phyloP scores from a whole-genome alignment of 2,113 vertebrate species.

The Oxyruncus cristatus region DNA sequence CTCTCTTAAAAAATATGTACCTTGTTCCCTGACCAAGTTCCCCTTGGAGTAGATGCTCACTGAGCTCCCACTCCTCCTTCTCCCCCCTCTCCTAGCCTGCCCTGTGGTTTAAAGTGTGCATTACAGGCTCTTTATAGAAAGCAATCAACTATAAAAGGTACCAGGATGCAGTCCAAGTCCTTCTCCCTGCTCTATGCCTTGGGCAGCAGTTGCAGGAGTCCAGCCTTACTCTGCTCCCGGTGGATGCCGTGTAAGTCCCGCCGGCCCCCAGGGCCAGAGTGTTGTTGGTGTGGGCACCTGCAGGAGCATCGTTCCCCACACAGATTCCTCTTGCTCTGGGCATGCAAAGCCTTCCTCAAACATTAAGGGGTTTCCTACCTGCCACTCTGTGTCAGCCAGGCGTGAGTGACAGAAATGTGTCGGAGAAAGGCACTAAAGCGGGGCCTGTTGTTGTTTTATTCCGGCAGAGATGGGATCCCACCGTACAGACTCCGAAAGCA shows the following conservation, averaged over 20 bases:
- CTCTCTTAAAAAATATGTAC: not conserved
- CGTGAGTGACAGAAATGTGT: accelerated
- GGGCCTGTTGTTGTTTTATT: not conserved
- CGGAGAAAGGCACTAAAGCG: not conserved
- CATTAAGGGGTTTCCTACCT: not conserved
- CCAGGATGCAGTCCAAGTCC: slow-evolving; percentile 25
- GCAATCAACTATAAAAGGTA: slow-evolving; percentile 50
- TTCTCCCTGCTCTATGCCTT: not conserved
- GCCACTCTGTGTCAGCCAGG: not conserved
- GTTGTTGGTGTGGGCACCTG: accelerated
- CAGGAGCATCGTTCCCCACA: accelerated
- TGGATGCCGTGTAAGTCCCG: not conserved
- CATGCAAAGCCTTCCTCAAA: not conserved
- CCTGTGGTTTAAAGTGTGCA: slow-evolving; percentile 41
- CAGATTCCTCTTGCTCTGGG: not conserved
- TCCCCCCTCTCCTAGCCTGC: not conserved
- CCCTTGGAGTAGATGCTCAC: not conserved
- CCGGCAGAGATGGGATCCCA: slow-evolving; percentile 89
- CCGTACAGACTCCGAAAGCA: slow-evolving; percentile 93
- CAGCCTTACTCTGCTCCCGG: accelerated
- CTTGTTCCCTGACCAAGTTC: not conserved
- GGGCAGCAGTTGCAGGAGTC: not conserved
- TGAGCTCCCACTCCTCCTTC: not conserved
- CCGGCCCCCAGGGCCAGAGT: too few relatives aligned
- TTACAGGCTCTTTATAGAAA: slow-evolving; percentile 36